phyloP scores from a whole-genome alignment of 2,113 vertebrate genomes.

The Xenus cinereus region DNA sequence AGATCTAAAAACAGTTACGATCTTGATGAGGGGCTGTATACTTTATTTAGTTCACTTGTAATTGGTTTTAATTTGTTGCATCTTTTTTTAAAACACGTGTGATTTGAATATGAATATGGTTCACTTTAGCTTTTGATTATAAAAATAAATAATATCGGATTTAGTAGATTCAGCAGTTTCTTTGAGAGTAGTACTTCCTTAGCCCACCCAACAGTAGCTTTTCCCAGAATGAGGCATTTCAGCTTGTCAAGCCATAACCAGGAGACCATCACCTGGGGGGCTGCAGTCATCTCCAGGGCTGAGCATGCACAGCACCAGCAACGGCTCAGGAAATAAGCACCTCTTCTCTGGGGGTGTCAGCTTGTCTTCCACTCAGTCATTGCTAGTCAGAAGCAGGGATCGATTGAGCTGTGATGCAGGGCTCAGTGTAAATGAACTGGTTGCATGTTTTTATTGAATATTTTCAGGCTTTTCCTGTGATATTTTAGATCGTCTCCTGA shows the following conservation, averaged over 20 bases:
- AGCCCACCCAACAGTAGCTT: background rate
- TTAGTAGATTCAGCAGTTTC: background rate
- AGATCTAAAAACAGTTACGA: background rate
- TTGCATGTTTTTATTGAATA: background rate
- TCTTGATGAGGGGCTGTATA: background rate
- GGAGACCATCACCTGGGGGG: background rate
- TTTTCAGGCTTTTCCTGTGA: background rate
- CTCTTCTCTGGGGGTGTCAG: background rate
- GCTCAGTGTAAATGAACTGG: background rate
- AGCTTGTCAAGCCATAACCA: background rate
- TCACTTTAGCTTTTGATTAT: background rate
- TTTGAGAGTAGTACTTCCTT: background rate
- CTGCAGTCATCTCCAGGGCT: background rate
- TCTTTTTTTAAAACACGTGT: background rate
- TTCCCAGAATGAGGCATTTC: background rate
- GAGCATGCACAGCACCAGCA: background rate
- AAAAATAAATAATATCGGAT: constrained; percentile 3
- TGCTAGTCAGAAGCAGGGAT: background rate
- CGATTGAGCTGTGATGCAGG: background rate
- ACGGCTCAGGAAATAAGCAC: background rate
- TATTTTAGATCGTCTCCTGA: background rate
- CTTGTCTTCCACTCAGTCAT: background rate
- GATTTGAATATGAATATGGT: background rate
- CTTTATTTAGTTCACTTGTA: constrained; percentile 18
- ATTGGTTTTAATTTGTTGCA: constrained; percentile 19